These are phyloP conservation scores for Falco biarmicus DNA, from an alignment of 2,797 vertebrate species.

Conservation along the genomic window DNA sequence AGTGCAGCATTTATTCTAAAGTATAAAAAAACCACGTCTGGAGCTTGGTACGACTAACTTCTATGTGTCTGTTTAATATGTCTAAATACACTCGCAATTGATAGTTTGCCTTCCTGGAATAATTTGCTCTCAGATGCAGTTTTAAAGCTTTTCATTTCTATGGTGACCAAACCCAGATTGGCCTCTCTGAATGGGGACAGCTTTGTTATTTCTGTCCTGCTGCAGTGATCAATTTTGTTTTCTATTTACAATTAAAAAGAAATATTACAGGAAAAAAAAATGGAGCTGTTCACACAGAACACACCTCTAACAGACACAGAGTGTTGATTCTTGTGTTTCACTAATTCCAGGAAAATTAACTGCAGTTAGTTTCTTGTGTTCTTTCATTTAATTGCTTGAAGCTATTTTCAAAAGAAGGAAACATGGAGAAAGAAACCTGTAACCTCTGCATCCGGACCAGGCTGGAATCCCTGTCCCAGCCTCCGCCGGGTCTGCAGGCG, in stretches of 20 bases:
- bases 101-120: neutral
- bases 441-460: fast-evolving
- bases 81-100: neutral
- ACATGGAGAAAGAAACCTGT: fast-evolving
- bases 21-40: neutral
- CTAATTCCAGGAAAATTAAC: neutral
- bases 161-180: neutral
- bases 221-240: neutral
- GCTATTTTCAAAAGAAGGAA: neutral
- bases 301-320: neutral
- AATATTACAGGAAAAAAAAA: neutral
- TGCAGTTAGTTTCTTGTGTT: neutral
- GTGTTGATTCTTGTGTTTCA: no score
- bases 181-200: neutral
- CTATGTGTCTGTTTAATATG: neutral
- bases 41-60: neutral
- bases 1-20: neutral
- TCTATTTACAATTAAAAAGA: neutral
- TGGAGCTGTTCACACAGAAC: neutral
- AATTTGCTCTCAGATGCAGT: neutral
- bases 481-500: fast-evolving
- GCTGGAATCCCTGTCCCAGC: fast-evolving
- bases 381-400: neutral
- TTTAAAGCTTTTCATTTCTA: neutral
- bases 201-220: no score